These are phyloP conservation scores for Actinia tenebrosa DNA, from an alignment of 64 coral and sea anemone genomes.

Conservation along the genomic window DNA sequence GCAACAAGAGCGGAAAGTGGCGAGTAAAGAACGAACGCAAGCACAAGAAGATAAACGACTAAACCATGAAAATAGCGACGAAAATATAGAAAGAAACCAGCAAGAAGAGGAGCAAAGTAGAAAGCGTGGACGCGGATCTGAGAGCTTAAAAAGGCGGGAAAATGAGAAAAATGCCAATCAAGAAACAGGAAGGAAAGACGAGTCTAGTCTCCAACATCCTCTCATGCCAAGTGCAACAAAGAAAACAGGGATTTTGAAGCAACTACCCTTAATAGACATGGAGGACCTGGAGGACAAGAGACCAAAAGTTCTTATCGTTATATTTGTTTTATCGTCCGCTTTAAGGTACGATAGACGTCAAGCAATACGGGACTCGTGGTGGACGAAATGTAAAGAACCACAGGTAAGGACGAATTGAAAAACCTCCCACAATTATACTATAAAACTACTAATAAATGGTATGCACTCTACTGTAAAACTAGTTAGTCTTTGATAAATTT, in stretches of 20 bases:
- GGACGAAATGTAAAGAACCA: constrained; percentile 11
- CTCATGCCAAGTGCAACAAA: not conserved
- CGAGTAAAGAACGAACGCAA: too few species aligned
- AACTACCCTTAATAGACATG: constrained; percentile 15
- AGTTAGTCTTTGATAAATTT: too few species aligned
- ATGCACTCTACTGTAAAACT: too few species aligned
- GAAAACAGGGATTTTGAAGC: constrained; percentile 4
- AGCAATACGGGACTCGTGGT: constrained; percentile 20
- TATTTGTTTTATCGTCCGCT: constrained; percentile 10
- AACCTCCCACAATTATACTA: too few species aligned
- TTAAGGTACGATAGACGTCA: constrained; percentile 6
- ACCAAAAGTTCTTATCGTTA: not conserved
- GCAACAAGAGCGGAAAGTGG: too few species aligned
- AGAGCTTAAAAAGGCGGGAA: too few species aligned
- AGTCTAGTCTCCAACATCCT: not conserved
- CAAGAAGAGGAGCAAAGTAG: too few species aligned
- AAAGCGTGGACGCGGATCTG: too few species aligned
- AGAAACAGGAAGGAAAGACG: not conserved
- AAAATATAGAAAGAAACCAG: too few species aligned
- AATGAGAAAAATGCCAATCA: not conserved
- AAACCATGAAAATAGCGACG: too few species aligned
- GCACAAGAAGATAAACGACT: too few species aligned
- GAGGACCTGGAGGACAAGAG: not conserved
- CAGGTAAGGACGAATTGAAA: not conserved
- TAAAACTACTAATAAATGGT: too few species aligned